Conservation (phyloP, 2,797 vertebrate genomes). For the Cirrhinus molitorella region DNA sequence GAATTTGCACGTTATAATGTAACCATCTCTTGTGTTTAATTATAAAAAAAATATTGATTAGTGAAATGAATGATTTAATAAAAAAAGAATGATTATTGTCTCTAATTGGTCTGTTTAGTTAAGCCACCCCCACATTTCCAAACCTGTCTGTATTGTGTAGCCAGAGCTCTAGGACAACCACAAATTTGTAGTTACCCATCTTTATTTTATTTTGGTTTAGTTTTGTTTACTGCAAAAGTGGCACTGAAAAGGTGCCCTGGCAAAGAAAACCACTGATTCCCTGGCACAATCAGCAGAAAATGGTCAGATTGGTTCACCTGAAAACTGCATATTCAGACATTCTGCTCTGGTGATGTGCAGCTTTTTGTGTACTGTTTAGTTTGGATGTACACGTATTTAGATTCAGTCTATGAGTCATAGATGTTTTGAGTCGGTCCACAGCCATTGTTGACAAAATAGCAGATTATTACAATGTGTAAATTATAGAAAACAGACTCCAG, state of each 20-base stretch:
- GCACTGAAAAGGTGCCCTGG: neutral
- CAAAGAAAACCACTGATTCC: neutral
- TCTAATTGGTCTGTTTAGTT: no score
- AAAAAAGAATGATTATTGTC: no score
- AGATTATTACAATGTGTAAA: neutral
- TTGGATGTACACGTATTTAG: neutral
- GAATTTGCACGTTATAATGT: no score
- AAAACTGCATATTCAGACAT: neutral
- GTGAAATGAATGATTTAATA: no score
- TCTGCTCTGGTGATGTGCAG: neutral
- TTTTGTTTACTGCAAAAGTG: neutral
- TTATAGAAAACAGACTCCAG: neutral
- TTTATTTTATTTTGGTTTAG: no score
- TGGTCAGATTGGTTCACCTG: neutral
- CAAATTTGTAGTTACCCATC: no score
- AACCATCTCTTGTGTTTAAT: no score
- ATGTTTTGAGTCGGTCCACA: neutral
- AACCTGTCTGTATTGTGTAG: no score
- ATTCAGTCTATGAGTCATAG: neutral
- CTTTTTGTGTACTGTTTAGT: neutral
- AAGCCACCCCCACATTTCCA: no score
- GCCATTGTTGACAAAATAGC: neutral
- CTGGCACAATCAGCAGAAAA: neutral
- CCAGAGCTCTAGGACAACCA: no score
- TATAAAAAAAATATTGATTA: no score